Conservation (phyloP, 1,140 invertebrate genomes). For the Lasioglossum albipes region DNA sequence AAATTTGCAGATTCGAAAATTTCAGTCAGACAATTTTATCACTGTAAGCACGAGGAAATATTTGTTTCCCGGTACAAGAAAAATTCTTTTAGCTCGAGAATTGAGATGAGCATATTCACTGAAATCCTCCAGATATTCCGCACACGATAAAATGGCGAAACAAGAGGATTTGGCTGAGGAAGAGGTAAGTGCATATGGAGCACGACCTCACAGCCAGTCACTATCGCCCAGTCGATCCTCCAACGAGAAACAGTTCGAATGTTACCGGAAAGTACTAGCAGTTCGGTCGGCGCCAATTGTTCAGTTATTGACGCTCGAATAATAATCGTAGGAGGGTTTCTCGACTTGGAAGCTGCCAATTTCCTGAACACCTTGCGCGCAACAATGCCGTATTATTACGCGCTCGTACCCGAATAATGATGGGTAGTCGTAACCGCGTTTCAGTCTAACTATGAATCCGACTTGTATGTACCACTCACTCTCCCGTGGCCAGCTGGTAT, state of each 20-base stretch:
- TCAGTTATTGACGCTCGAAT: not conserved
- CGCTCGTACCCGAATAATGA: not conserved
- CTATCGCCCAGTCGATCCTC: not conserved
- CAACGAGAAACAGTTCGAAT: not conserved
- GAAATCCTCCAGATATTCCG: too few species aligned
- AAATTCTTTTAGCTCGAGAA: too few species aligned
- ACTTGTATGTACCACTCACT: too few species aligned
- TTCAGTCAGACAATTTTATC: too few species aligned
- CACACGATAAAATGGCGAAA: too few species aligned
- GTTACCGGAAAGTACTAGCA: constrained; percentile 2
- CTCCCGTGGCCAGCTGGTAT: not conserved
- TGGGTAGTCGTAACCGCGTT: not conserved
- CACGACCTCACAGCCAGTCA: too few species aligned
- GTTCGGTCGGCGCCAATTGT: not conserved
- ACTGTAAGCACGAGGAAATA: too few species aligned
- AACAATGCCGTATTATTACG: constrained; percentile 22
- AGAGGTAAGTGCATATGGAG: not conserved
- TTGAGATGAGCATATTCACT: too few species aligned
- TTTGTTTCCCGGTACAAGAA: too few species aligned
- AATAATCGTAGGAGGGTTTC: constrained; percentile 5
- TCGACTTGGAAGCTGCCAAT: constrained; percentile 11
- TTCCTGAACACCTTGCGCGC: constrained; percentile 9
- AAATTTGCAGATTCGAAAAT: too few species aligned
- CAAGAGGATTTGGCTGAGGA: too few species aligned
- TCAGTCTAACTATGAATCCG: not conserved